Conservation (phyloP, 92 coral and sea anemone species). For the Scolanthus callimorphus region DNA sequence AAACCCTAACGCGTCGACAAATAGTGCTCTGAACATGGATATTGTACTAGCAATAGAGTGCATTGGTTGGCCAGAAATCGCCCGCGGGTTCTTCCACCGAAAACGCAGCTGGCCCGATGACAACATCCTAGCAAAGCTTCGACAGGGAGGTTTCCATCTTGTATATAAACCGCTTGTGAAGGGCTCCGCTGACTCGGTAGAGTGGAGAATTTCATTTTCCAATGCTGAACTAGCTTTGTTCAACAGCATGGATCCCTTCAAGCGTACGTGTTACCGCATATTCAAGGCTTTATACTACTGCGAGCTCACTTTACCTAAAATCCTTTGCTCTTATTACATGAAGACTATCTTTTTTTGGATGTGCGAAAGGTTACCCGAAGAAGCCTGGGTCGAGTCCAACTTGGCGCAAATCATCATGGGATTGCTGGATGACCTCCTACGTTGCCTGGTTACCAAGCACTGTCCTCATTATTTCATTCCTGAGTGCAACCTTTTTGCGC, state of each 20-base stretch:
- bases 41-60: constrained; percentile 12
- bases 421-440: constrained; percentile 32
- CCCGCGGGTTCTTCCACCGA: constrained; percentile 17
- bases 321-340: constrained; percentile 40
- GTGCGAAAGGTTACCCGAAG: constrained; percentile 38
- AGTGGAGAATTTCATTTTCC: constrained; percentile 45
- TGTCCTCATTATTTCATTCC: constrained; percentile 43
- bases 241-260: constrained; percentile 19
- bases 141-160: constrained; percentile 15
- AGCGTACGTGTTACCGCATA: constrained; percentile 21
- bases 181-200: constrained; percentile 18
- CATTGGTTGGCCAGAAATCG: constrained; percentile 38
- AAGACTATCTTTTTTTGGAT: constrained; percentile 52
- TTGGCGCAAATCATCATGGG: constrained; percentile 46
- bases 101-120: constrained; percentile 15
- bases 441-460: constrained; percentile 42
- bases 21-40: background rate
- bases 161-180: constrained; percentile 30
- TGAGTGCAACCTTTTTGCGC: constrained; percentile 33
- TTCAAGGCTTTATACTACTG: constrained; percentile 35
- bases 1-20: background rate
- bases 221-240: constrained; percentile 30
- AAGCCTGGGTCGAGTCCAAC: constrained; percentile 31
- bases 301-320: constrained; percentile 14
- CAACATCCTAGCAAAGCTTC: constrained; percentile 8